Percentiles rank a stretch among this genome's conserved stretches.
Conservation (phyloP, 2,797 vertebrate species). For the Morelia viridis region DNA sequence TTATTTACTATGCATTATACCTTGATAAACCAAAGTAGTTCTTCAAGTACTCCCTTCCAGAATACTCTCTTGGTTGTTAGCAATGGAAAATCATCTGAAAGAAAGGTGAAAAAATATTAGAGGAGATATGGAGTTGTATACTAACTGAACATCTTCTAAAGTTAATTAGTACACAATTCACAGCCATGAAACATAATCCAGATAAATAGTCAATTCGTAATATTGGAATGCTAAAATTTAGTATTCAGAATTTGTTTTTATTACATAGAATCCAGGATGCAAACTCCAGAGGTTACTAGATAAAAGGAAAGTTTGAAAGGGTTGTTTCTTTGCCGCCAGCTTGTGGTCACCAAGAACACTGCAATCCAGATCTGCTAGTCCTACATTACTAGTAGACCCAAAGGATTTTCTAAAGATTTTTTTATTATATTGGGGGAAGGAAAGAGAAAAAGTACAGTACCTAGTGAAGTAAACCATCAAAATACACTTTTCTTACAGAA, state of each 20-base stretch:
- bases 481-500: too few relatives aligned
- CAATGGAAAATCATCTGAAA: conserved; percentile 90
- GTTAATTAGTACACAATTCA: not conserved
- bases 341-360: too few relatives aligned
- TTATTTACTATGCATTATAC: conserved; percentile 67
- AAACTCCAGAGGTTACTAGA: too few relatives aligned
- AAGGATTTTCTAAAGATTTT: too few relatives aligned
- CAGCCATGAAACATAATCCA: not conserved
- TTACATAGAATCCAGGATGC: too few relatives aligned
- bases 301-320: too few relatives aligned
- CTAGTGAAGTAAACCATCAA: too few relatives aligned
- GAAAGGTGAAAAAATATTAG: not conserved
- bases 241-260: not conserved
- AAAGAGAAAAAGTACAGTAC: too few relatives aligned
- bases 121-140: not conserved
- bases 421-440: too few relatives aligned
- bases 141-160: not conserved
- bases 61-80: conserved; percentile 95
- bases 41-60: conserved; percentile 95
- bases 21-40: conserved; percentile 97
- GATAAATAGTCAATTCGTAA: not conserved
- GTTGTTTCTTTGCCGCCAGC: too few relatives aligned
- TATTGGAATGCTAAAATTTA: not conserved
- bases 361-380: too few relatives aligned
- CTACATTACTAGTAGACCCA: too few relatives aligned